These are phyloP conservation scores for Acipenser oxyrinchus DNA, from an alignment of 2,797 vertebrate genomes.

Conservation along the genomic window DNA sequence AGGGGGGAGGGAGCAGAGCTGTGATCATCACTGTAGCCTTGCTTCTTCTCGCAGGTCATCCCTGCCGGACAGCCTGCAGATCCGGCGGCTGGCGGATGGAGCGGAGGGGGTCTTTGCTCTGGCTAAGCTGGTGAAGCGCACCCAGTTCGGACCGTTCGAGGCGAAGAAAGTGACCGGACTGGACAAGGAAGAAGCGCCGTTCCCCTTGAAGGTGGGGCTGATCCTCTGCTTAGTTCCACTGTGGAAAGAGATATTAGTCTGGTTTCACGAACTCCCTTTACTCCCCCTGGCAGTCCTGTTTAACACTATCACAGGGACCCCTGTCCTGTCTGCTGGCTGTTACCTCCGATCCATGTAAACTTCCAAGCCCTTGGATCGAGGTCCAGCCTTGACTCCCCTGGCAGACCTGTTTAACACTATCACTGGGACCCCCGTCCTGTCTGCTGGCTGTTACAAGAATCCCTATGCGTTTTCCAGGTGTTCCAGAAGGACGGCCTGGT, in stretches of 20 bases:
- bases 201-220: conserved; percentile 72
- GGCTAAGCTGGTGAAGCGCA: conserved; percentile 81
- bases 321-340: too few relatives aligned
- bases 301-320: too few relatives aligned
- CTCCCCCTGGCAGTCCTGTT: too few relatives aligned
- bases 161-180: conserved; percentile 73
- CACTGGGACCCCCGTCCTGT: not conserved
- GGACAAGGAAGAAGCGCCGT: conserved; percentile 60
- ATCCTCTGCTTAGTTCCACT: too few relatives aligned
- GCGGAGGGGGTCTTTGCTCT: conserved; percentile 85
- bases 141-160: conserved; percentile 91
- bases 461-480: conserved; percentile 54
- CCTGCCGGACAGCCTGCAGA: conserved; percentile 59
- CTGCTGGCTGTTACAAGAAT: not conserved
- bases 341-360: too few relatives aligned
- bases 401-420: too few relatives aligned
- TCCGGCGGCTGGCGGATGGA: conserved; percentile 63
- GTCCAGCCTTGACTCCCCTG: too few relatives aligned
- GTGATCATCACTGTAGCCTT: not conserved
- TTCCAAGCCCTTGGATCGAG: too few relatives aligned
- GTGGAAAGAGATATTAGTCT: not conserved
- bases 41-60: not conserved
- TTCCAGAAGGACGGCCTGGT: conserved; percentile 79
- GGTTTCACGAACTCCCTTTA: too few relatives aligned
- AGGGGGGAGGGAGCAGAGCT: not conserved